phyloP scores from a whole-genome alignment of 2,888 invertebrate species.

The Volucella inflata region DNA sequence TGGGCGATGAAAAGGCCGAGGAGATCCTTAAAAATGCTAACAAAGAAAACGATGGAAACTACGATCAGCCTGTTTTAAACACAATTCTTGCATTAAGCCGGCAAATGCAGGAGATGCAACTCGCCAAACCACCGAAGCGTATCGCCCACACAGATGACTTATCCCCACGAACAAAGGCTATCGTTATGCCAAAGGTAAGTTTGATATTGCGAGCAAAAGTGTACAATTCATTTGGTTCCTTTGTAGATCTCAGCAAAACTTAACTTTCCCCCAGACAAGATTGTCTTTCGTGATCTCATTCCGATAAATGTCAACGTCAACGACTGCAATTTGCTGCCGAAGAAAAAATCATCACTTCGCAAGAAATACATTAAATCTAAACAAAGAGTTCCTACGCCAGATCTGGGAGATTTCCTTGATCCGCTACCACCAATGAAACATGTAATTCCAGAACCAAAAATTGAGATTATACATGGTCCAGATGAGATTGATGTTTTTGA shows the following conservation, averaged over 20 bases:
- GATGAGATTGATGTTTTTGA: constrained; percentile 52
- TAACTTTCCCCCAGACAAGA: constrained; percentile 78
- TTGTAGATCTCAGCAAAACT: constrained; percentile 79
- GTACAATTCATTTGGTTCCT: background rate
- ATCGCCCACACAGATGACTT: constrained; percentile 55
- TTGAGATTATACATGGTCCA: constrained; percentile 66
- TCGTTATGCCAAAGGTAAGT: constrained; percentile 79
- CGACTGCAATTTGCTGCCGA: constrained; percentile 77
- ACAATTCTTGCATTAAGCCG: constrained; percentile 76
- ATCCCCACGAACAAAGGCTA: constrained; percentile 77
- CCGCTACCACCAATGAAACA: constrained; percentile 76
- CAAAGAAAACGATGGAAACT: constrained; percentile 60
- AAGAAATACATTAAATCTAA: constrained; percentile 63
- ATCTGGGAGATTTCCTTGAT: constrained; percentile 78
- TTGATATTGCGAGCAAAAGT: background rate
- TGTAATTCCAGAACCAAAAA: constrained; percentile 77
- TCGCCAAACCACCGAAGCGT: constrained; percentile 37
- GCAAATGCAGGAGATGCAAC: constrained; percentile 75
- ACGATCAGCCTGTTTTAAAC: constrained; percentile 78
- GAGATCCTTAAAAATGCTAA: constrained; percentile 43
- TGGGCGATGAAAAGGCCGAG: constrained; percentile 52
- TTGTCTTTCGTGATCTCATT: constrained; percentile 79
- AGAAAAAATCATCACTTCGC: constrained; percentile 66
- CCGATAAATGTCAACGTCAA: constrained; percentile 81
- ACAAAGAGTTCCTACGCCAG: constrained; percentile 76